A percentile compares a stretch with the other conserved stretches of the same genome.
These are phyloP conservation scores for Drosophila aldrichi DNA, from an alignment of 2,888 invertebrate genomes.

Conservation along the genomic window DNA sequence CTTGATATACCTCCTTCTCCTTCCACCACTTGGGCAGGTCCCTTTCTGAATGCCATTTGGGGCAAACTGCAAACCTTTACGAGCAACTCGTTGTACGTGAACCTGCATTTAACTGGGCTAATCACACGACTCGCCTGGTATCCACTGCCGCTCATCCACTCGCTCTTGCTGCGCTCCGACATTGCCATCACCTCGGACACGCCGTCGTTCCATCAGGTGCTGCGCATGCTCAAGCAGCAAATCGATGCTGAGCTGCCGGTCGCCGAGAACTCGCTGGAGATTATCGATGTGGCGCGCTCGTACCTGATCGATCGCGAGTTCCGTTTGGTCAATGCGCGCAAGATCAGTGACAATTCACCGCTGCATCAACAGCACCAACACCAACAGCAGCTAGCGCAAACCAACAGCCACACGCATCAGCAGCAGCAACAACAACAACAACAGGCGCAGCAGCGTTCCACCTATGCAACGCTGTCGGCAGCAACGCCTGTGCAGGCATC, in stretches of 20 bases:
- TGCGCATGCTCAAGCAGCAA: conserved; percentile 93
- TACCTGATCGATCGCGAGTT: conserved; percentile 93
- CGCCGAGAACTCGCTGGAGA: conserved; percentile 86
- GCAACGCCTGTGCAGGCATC: conserved; percentile 84
- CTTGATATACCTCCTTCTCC: neutral
- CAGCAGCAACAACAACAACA: conserved; percentile 25
- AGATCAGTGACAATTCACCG: conserved; percentile 80
- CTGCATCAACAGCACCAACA: conserved; percentile 84
- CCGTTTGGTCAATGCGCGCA: conserved; percentile 89
- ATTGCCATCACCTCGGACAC: conserved; percentile 95
- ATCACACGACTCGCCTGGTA: conserved; percentile 94
- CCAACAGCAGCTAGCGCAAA: conserved; percentile 70
- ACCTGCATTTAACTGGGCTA: conserved; percentile 94
- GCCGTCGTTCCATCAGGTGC: conserved; percentile 95
- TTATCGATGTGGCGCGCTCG: conserved; percentile 91
- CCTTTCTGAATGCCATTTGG: conserved; percentile 92
- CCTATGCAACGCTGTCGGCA: conserved; percentile 83
- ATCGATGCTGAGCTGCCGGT: conserved; percentile 91
- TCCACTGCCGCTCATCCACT: conserved; percentile 94
- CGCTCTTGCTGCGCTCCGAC: conserved; percentile 94
- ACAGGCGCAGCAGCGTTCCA: conserved; percentile 73
- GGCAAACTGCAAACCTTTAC: conserved; percentile 93
- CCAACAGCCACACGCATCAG: conserved; percentile 40
- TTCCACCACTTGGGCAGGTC: conserved; percentile 86
- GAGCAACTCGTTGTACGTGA: conserved; percentile 93